Percentiles rank a stretch among this genome's conserved stretches.
phyloP scores from a whole-genome alignment of 53 echinoderm and acorn worm genomes.

The Pentamera pediparva region DNA sequence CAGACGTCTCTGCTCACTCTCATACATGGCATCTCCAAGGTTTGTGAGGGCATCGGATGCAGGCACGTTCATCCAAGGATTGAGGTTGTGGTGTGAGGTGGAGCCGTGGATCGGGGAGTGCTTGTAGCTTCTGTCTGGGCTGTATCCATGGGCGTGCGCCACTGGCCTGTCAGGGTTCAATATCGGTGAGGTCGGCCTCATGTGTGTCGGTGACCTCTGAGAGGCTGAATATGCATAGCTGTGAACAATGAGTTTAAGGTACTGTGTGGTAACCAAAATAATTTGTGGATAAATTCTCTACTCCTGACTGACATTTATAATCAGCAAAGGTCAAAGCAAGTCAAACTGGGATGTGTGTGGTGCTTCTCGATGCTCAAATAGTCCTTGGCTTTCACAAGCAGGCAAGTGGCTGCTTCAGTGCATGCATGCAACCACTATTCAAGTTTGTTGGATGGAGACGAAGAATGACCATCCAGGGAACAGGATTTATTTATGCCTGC shows the following conservation, averaged over 20 bases:
- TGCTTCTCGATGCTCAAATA: no score
- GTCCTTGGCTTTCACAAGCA: no score
- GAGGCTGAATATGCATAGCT: constrained; percentile 40
- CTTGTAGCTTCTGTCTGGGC: background rate
- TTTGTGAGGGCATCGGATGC: constrained; percentile 55
- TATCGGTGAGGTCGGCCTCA: constrained; percentile 34
- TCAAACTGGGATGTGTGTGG: no score
- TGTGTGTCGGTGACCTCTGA: constrained; percentile 46
- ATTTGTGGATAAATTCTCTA: no score
- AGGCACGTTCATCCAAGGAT: constrained; percentile 43
- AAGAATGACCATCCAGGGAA: no score
- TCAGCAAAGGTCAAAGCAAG: no score
- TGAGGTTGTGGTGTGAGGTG: constrained; percentile 19
- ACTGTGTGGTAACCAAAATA: background rate
- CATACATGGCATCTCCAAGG: constrained; percentile 96
- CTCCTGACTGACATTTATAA: no score
- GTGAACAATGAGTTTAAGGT: background rate
- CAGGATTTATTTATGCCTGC: no score
- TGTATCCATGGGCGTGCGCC: background rate
- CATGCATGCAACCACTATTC: no score
- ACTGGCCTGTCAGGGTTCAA: constrained; percentile 19
- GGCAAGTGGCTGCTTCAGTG: no score
- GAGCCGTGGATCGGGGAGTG: background rate
- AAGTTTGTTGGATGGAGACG: no score
- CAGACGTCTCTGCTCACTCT: constrained; percentile 92